A percentile compares a stretch with the other conserved stretches of the same genome.
phyloP scores from a whole-genome alignment of 23 tunicate species.

The Phallusia fumigata region DNA sequence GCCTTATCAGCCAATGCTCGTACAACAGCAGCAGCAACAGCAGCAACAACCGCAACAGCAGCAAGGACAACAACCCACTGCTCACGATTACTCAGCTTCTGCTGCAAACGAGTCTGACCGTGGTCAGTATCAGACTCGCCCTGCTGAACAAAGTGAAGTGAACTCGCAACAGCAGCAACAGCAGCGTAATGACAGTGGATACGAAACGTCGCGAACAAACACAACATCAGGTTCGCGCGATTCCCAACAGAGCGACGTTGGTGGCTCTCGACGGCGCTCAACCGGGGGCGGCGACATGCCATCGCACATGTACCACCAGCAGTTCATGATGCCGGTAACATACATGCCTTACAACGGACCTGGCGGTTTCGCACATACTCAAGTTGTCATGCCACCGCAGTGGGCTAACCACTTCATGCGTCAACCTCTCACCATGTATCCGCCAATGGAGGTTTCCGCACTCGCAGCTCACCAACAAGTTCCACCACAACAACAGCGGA shows the following conservation, averaged over 20 bases:
- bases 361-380: constrained; percentile 26
- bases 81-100: not conserved
- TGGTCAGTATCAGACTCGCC: not conserved
- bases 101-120: not conserved
- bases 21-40: constrained; percentile 6
- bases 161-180: not conserved
- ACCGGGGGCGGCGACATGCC: constrained; percentile 5
- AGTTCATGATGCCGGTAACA: constrained; percentile 44
- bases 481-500: constrained; percentile 9
- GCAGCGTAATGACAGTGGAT: constrained; percentile 16
- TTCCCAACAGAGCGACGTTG: constrained; percentile 18
- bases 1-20: not conserved
- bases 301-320: constrained; percentile 14
- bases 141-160: not conserved
- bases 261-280: constrained; percentile 23
- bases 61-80: not conserved
- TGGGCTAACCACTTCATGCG: constrained; percentile 60
- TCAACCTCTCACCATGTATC: constrained; percentile 33
- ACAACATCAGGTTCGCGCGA: constrained; percentile 16
- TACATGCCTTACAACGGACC: constrained; percentile 51
- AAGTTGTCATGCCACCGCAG: constrained; percentile 48
- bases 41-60: not conserved
- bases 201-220: constrained; percentile 15
- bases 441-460: constrained; percentile 17
- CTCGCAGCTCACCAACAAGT: constrained; percentile 3